A percentile compares a stretch with the other conserved stretches of the same genome.
phyloP scores from a whole-genome alignment of 2,797 vertebrate species.

The Pantherophis alleghaniensis region DNA sequence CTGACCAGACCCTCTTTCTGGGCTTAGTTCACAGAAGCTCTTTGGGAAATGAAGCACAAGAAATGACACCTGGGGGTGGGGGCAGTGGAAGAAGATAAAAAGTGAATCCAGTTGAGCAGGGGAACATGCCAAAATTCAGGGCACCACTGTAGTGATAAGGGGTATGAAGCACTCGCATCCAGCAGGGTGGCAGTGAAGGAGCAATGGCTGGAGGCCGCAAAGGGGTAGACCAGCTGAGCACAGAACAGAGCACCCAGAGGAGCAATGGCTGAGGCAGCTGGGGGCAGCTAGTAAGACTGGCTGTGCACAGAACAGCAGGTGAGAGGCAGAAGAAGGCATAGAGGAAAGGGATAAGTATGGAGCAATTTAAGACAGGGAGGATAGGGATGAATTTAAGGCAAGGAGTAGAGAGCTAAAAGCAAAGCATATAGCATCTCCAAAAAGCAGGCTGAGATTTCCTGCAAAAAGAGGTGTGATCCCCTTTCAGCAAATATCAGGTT shows the following conservation, averaged over 20 bases:
- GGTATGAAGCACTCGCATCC: background rate
- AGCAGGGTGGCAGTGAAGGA: too few species aligned
- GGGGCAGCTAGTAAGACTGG: too few species aligned
- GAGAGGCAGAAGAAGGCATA: too few species aligned
- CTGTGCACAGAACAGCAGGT: too few species aligned
- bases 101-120: background rate
- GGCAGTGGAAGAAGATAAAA: background rate
- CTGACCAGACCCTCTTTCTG: background rate
- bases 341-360: too few species aligned
- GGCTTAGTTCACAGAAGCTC: background rate
- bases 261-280: too few species aligned
- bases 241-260: too few species aligned
- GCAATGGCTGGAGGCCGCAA: too few species aligned
- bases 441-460: background rate
- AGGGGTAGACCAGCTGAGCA: too few species aligned
- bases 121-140: background rate
- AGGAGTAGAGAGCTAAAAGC: background rate
- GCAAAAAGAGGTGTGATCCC: background rate
- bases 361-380: background rate
- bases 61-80: background rate
- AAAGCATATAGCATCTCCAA: background rate
- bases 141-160: background rate
- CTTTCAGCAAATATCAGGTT: background rate
- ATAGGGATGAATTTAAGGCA: background rate
- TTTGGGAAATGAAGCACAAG: background rate